A percentile compares a stretch with the other conserved stretches of the same genome.
These are phyloP conservation scores for Drosophila stalkeri DNA, from an alignment of 2,888 invertebrate genomes.

Conservation along the genomic window DNA sequence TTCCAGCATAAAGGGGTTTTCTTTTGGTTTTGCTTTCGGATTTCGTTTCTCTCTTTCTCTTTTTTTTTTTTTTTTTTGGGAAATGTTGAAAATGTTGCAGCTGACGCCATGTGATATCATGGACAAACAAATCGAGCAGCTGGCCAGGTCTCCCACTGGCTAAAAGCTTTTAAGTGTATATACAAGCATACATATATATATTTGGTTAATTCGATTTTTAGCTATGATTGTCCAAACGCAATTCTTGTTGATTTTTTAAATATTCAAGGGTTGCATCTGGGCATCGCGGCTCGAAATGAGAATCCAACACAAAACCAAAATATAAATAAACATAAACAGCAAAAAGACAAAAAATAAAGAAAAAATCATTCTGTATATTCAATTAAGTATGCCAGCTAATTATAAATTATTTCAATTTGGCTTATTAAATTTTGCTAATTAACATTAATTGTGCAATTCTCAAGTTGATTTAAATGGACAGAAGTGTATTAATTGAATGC, in stretches of 20 bases:
- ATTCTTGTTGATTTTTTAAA: conserved; percentile 84
- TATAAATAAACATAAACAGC: background rate
- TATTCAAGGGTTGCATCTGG: conserved; percentile 86
- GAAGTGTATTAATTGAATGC: conserved; percentile 7
- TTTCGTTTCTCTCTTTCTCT: background rate
- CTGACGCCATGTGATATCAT: conserved; percentile 52
- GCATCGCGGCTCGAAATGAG: conserved; percentile 86
- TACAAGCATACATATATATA: conserved; percentile 23
- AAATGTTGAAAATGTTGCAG: conserved; percentile 45
- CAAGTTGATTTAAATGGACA: conserved; percentile 5
- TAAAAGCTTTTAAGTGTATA: conserved; percentile 44
- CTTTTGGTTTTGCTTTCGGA: background rate
- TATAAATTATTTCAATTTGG: conserved; percentile 23
- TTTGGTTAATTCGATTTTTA: conserved; percentile 85
- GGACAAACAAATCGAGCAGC: conserved; percentile 30
- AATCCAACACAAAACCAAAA: conserved; percentile 71
- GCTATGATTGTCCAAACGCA: conserved; percentile 86
- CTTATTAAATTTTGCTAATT: conserved; percentile 25
- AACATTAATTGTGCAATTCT: conserved; percentile 25
- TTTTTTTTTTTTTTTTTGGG: conserved; percentile 4
- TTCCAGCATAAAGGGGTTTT: conserved; percentile 45
- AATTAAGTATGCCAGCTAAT: conserved; percentile 26
- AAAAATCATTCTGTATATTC: background rate
- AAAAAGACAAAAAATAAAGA: background rate
- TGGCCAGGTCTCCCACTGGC: conserved; percentile 37